Evolutionary conservation across 1,140 invertebrate species (phyloP).

Genomic region (Fopius arisanus): DNA sequence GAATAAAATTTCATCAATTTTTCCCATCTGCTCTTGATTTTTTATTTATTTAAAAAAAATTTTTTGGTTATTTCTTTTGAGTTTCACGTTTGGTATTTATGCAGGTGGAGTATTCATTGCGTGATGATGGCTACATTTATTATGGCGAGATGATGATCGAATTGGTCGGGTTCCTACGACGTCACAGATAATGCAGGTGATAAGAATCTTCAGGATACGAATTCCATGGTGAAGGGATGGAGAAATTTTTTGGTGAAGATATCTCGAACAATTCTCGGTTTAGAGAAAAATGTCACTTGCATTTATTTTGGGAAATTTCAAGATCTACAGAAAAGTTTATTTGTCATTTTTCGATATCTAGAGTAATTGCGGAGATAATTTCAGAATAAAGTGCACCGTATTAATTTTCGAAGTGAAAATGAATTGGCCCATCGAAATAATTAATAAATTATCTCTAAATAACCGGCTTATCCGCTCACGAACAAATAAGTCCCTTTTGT

Average conservation of each 20-base stretch:
- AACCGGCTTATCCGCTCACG: too few relatives aligned
- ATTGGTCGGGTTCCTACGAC: not conserved
- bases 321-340: not conserved
- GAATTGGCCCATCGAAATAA: too few relatives aligned
- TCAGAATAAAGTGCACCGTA: too few relatives aligned
- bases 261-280: not conserved
- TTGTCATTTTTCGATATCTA: not conserved
- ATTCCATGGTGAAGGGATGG: not conserved
- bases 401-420: too few relatives aligned
- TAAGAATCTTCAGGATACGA: not conserved
- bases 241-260: not conserved
- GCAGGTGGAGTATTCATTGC: not conserved
- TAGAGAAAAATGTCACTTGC: not conserved
- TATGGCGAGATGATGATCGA: not conserved
- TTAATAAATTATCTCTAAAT: too few relatives aligned
- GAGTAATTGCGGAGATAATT: not conserved
- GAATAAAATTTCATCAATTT: constrained; percentile 36
- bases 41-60: constrained; percentile 6
- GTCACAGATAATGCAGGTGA: not conserved
- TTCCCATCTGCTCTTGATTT: constrained; percentile 12
- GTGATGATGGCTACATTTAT: not conserved
- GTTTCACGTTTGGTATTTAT: not conserved
- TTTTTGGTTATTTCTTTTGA: too few relatives aligned
- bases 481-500: too few relatives aligned
- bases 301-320: not conserved